Conservation (phyloP, 2,113 vertebrate genomes). For the Dipodomys stephensi region DNA sequence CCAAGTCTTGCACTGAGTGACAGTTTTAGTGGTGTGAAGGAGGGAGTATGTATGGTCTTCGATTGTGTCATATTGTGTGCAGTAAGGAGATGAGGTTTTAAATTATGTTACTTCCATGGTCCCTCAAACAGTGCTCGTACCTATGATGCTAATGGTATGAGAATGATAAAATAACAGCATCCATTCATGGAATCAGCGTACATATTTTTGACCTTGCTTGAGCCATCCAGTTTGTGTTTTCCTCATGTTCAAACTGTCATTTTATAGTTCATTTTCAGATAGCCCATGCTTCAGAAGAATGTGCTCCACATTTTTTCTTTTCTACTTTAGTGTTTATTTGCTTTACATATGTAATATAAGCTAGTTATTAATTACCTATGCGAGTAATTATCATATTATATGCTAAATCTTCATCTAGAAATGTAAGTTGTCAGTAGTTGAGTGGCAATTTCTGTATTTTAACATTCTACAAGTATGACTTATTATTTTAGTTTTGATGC, state of each 20-base stretch:
- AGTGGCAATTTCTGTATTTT: slow-evolving; percentile 39
- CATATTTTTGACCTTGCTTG: neutral
- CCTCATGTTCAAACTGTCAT: slow-evolving; percentile 12
- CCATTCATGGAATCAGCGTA: neutral
- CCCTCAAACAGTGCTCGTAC: neutral
- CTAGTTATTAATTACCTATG: slow-evolving; percentile 28
- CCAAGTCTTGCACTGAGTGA: slow-evolving; percentile 41
- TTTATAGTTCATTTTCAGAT: slow-evolving; percentile 26
- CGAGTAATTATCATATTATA: slow-evolving; percentile 12
- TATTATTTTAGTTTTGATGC: slow-evolving; percentile 46
- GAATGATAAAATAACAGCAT: slow-evolving; percentile 15
- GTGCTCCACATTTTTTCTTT: neutral
- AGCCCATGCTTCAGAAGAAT: neutral
- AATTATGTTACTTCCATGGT: slow-evolving; percentile 53
- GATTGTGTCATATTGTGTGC: slow-evolving; percentile 47
- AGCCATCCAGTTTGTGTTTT: slow-evolving; percentile 29
- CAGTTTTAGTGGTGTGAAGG: slow-evolving; percentile 33
- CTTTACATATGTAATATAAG: neutral
- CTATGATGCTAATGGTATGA: neutral
- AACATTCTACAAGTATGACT: neutral
- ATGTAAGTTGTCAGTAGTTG: neutral
- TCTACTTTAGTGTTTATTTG: slow-evolving; percentile 37
- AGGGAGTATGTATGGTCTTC: slow-evolving; percentile 35
- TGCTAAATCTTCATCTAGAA: slow-evolving; percentile 29
- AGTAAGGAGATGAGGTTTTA: slow-evolving; percentile 62